Evolutionary conservation across 2,113 vertebrate species (phyloP).

Genomic region (Picathartes gymnocephalus): DNA sequence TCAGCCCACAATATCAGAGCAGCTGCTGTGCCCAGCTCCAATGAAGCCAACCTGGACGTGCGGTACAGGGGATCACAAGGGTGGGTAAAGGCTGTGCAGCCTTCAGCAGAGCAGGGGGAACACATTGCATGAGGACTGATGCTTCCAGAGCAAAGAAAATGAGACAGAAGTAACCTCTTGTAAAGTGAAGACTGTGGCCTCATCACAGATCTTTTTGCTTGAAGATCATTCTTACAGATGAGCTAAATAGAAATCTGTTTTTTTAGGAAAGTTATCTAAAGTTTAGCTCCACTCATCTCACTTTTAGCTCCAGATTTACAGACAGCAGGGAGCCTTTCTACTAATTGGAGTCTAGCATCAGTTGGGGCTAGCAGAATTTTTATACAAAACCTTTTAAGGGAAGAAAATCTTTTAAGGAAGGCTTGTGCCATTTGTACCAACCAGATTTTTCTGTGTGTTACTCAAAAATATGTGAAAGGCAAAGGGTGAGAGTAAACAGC

Average conservation of each 20-base stretch:
- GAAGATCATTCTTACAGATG: background rate
- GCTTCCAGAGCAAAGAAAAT: background rate
- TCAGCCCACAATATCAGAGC: background rate
- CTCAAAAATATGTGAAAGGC: background rate
- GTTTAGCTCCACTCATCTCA: background rate
- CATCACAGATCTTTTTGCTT: background rate
- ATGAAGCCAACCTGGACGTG: background rate
- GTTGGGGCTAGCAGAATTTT: background rate
- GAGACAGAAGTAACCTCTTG: background rate
- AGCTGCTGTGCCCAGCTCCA: background rate
- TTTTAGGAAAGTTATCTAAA: background rate
- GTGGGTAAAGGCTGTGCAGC: background rate
- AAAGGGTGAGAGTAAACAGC: background rate
- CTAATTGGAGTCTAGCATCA: background rate
- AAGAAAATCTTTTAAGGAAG: background rate
- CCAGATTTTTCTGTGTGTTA: background rate
- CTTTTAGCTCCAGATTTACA: background rate
- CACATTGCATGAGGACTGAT: background rate
- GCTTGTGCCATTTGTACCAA: background rate
- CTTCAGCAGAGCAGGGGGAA: background rate
- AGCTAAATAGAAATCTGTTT: background rate
- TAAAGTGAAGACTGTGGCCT: background rate
- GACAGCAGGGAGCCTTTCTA: background rate
- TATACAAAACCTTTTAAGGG: background rate
- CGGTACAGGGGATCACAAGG: background rate